A percentile compares a stretch with the other conserved stretches of the same genome.
These are phyloP conservation scores for Pachyuromys duprasi DNA, from an alignment of 2,797 vertebrate genomes.

Conservation along the genomic window DNA sequence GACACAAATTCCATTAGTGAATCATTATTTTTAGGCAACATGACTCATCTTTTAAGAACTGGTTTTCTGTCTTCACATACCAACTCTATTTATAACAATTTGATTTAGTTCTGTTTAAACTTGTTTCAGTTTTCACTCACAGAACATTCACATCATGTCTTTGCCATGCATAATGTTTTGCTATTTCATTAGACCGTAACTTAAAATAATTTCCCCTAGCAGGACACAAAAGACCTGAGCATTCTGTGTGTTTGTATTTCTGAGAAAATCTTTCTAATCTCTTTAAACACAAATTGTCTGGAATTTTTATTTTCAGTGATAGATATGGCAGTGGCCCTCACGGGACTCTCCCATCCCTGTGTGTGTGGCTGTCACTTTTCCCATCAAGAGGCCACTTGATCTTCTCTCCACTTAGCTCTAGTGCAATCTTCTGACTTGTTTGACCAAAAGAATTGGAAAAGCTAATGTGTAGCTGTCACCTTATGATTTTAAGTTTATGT, in stretches of 20 bases:
- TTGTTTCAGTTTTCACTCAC: not conserved
- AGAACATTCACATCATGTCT: not conserved
- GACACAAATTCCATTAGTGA: not conserved
- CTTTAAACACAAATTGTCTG: not conserved
- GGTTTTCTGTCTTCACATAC: not conserved
- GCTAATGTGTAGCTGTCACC: not conserved
- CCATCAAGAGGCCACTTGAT: not conserved
- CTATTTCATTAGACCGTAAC: not conserved
- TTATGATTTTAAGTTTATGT: not conserved
- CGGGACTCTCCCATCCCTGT: too few relatives aligned
- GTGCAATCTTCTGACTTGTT: not conserved
- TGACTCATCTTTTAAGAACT: conserved; percentile 38
- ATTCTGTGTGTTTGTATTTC: not conserved
- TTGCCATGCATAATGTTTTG: not conserved
- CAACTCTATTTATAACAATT: conserved; percentile 10
- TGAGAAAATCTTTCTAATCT: not conserved
- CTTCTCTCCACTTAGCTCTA: not conserved
- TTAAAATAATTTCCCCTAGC: not conserved
- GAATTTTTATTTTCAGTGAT: not conserved
- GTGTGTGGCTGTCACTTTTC: not conserved
- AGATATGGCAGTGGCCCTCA: not conserved
- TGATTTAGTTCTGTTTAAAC: not conserved
- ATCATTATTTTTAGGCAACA: not conserved
- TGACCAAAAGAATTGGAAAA: not conserved
- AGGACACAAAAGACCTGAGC: not conserved